Percentiles rank a stretch among this genome's conserved stretches.
Conservation (phyloP, 2,113 vertebrate species). For the Leucoraja erinaceus region DNA sequence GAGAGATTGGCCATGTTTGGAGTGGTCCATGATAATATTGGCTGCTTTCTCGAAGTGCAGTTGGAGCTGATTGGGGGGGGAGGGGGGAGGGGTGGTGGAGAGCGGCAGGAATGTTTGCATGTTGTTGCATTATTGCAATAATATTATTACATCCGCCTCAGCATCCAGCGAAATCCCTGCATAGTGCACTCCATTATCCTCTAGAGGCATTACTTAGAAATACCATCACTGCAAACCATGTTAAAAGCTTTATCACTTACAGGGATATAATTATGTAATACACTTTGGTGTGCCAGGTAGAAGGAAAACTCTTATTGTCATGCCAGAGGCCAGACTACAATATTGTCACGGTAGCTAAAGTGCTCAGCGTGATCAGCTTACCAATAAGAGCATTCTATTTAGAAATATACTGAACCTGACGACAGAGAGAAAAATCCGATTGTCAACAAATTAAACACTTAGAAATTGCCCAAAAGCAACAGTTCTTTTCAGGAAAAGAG, state of each 20-base stretch:
- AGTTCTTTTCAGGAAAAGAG: neutral
- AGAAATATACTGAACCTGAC: neutral
- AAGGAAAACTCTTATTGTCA: neutral
- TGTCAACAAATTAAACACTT: neutral
- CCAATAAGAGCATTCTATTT: neutral
- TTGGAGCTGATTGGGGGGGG: too few relatives aligned
- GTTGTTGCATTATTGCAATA: too few relatives aligned
- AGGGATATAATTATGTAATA: constrained; percentile 15
- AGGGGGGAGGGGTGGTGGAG: too few relatives aligned
- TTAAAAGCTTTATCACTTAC: constrained; percentile 28
- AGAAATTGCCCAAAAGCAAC: neutral
- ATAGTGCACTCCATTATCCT: neutral
- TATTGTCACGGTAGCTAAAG: neutral
- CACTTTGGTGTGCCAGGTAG: neutral
- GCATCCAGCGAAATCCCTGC: neutral
- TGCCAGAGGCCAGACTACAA: neutral
- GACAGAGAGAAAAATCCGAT: neutral
- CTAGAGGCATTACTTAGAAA: neutral
- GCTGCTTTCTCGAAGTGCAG: too few relatives aligned
- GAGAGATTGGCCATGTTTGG: too few relatives aligned
- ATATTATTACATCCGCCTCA: neutral
- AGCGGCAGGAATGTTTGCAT: too few relatives aligned
- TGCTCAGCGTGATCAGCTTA: neutral
- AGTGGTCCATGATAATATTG: too few relatives aligned
- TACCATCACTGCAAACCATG: neutral